phyloP scores from a whole-genome alignment of 2,888 invertebrate genomes.

The Netelia virgata region DNA sequence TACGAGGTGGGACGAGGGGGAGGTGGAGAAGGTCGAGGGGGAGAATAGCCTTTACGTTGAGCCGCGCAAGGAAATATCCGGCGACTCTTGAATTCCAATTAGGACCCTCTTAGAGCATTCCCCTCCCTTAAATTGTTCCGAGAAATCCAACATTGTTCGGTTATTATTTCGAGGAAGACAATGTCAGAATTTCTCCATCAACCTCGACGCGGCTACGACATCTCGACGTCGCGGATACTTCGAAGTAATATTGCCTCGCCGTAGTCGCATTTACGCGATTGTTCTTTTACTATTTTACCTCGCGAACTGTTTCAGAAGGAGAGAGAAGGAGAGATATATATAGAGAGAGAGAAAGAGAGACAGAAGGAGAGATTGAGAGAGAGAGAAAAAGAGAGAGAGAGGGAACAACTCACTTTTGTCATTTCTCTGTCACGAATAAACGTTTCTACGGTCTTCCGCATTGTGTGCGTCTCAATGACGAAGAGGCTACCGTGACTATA shows the following conservation, averaged over 20 bases:
- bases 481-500: background rate
- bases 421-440: constrained; percentile 19
- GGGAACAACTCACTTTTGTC: background rate
- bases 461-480: background rate
- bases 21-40: background rate
- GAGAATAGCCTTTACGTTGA: background rate
- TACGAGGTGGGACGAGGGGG: background rate
- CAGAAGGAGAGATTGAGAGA: background rate
- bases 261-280: background rate
- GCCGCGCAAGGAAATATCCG: background rate
- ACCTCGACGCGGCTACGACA: constrained; percentile 1
- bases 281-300: background rate
- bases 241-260: constrained; percentile 11
- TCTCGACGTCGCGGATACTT: constrained; percentile 8
- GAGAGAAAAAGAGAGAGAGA: background rate
- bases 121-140: background rate
- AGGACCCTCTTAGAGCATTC: background rate
- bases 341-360: background rate
- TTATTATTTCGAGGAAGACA: constrained; percentile 5
- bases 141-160: constrained; percentile 2
- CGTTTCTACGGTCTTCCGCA: background rate
- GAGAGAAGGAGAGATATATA: background rate
- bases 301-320: background rate
- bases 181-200: constrained; percentile 7
- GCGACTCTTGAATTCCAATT: background rate